Percentiles rank a stretch among this genome's conserved stretches.
These are phyloP conservation scores for Meiosimyza platycephala DNA, from an alignment of 2,888 invertebrate genomes.

Conservation along the genomic window DNA sequence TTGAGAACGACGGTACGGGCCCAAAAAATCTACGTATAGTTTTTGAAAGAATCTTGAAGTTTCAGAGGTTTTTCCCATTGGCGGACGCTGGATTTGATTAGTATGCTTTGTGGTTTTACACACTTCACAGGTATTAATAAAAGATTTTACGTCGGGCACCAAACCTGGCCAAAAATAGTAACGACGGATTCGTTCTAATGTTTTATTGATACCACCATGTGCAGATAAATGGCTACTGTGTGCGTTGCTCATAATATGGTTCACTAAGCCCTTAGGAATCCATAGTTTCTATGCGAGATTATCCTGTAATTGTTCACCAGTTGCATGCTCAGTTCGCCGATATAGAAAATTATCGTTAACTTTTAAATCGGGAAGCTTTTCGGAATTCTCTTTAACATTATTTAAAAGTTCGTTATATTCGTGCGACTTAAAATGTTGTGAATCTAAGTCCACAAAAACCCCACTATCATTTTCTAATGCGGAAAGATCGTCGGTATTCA, in stretches of 20 bases:
- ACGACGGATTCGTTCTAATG: constrained; percentile 1
- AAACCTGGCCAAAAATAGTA: no score
- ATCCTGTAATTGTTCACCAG: constrained; percentile 23
- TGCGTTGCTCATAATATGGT: not conserved
- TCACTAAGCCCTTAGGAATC: constrained; percentile 18
- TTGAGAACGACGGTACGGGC: constrained; percentile 33
- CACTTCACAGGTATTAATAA: no score
- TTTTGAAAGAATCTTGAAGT: constrained; percentile 34
- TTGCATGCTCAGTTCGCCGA: not conserved
- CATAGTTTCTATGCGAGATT: constrained; percentile 26
- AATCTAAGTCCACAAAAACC: no score
- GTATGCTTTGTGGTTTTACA: no score
- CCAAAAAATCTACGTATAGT: constrained; percentile 30
- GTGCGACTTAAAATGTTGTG: no score
- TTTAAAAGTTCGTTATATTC: no score
- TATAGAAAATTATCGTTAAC: not conserved
- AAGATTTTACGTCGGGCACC: not conserved
- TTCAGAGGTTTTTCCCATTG: constrained; percentile 31
- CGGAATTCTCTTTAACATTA: not conserved
- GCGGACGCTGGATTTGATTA: constrained; percentile 23
- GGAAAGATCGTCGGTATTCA: no score
- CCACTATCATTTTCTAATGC: no score
- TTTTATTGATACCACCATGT: constrained; percentile 24
- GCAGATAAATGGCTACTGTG: constrained; percentile 15
- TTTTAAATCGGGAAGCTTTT: constrained; percentile 4